Conservation (phyloP, 2,113 vertebrate species). For the Ceyx margarethae region DNA sequence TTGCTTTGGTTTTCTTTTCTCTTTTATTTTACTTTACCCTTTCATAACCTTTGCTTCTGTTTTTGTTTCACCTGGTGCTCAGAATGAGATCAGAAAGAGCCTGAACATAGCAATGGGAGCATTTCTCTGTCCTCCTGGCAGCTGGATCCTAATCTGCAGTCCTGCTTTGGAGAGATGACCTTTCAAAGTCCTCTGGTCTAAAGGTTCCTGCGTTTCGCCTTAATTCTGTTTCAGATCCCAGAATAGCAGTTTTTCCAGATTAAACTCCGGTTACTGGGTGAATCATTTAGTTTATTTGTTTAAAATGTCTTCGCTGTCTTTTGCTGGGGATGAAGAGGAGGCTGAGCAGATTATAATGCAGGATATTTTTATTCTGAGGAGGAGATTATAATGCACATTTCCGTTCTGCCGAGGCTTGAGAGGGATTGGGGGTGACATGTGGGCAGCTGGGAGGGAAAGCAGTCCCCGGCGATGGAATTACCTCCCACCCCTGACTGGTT, state of each 20-base stretch:
- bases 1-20: background rate
- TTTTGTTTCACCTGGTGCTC: background rate
- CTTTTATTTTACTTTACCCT: background rate
- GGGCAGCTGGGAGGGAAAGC: background rate
- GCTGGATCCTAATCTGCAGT: background rate
- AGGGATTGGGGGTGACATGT: background rate
- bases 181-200: background rate
- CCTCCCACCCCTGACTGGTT: accelerated
- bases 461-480: accelerated
- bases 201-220: background rate
- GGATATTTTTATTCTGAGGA: slow-evolving; percentile 1
- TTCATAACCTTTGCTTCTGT: background rate
- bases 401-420: background rate
- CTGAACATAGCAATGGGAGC: accelerated
- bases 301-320: accelerated
- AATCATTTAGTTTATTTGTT: background rate
- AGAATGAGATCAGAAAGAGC: background rate
- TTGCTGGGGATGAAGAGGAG: background rate
- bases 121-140: background rate
- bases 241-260: background rate
- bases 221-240: background rate
- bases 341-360: background rate
- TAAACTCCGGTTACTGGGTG: background rate
- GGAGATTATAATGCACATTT: background rate
- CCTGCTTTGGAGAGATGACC: background rate